Evolutionary conservation across 2,797 vertebrate genomes (phyloP).

Genomic region (Scolopax bukidnonensis): DNA sequence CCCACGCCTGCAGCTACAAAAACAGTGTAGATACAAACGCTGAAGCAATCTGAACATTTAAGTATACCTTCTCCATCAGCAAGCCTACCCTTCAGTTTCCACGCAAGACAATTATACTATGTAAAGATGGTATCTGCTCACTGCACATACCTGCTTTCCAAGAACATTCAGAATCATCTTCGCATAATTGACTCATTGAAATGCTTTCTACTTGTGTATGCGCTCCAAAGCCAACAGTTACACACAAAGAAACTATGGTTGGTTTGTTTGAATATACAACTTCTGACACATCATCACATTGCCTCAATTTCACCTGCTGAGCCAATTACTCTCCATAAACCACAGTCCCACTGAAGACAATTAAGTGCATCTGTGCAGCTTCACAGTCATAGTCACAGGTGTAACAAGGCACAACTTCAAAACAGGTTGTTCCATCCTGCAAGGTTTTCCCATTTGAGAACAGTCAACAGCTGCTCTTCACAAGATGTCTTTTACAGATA

Average conservation of each 20-base stretch:
- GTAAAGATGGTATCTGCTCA: not conserved
- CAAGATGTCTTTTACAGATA: not conserved
- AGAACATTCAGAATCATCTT: rapidly evolving
- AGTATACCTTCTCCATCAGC: not conserved
- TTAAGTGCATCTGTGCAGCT: not conserved
- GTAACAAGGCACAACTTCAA: not conserved
- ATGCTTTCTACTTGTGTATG: rapidly evolving
- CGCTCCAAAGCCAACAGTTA: not conserved
- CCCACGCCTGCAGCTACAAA: not conserved
- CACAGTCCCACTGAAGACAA: not conserved
- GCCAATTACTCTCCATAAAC: not conserved
- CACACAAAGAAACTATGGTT: rapidly evolving
- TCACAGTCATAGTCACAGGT: not conserved
- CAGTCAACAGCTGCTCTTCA: not conserved
- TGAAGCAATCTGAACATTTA: not conserved
- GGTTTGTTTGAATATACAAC: not conserved
- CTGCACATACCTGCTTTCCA: not conserved
- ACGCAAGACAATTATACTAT: rapidly evolving
- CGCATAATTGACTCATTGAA: rapidly evolving
- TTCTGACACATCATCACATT: not conserved
- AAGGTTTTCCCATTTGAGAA: not conserved
- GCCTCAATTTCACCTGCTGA: not conserved
- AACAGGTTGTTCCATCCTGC: not conserved
- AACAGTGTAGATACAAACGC: not conserved
- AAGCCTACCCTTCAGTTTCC: not conserved